phyloP scores from a whole-genome alignment of 1,140 invertebrate genomes.

The Drosophila orosa region DNA sequence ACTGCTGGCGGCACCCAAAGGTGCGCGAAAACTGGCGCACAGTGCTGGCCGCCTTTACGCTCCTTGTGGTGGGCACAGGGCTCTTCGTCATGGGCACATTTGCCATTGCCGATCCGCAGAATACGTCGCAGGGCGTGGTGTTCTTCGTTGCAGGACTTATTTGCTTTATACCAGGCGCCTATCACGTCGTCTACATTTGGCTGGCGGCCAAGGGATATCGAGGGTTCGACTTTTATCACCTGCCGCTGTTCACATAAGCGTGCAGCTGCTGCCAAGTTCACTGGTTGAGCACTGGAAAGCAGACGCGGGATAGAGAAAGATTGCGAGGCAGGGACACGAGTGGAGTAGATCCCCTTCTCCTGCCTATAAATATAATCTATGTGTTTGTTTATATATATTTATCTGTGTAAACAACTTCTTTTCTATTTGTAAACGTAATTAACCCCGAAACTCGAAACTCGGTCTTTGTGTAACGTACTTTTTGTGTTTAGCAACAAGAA shows the following conservation, averaged over 20 bases:
- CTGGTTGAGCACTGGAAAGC: slow-evolving; percentile 39
- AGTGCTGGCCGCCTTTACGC: slow-evolving; percentile 90
- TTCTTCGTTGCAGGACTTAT: slow-evolving; percentile 92
- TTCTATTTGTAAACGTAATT: slow-evolving; percentile 56
- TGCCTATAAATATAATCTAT: slow-evolving; percentile 45
- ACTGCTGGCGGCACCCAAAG: slow-evolving; percentile 93
- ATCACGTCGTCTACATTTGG: slow-evolving; percentile 93
- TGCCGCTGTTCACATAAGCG: slow-evolving; percentile 91
- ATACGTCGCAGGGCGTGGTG: slow-evolving; percentile 90
- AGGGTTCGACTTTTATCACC: slow-evolving; percentile 93
- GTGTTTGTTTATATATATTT: slow-evolving; percentile 50
- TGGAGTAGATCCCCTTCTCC: slow-evolving; percentile 4
- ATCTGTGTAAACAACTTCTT: slow-evolving; percentile 57
- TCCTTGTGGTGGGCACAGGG: slow-evolving; percentile 91
- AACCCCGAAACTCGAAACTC: slow-evolving; percentile 28
- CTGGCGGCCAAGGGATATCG: slow-evolving; percentile 91
- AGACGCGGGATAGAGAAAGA: slow-evolving; percentile 3
- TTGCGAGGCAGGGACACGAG: background rate
- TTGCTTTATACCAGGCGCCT: slow-evolving; percentile 92
- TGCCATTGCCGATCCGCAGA: slow-evolving; percentile 88
- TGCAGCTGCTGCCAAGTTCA: background rate
- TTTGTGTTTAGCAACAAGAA: slow-evolving; percentile 54
- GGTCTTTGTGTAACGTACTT: slow-evolving; percentile 60
- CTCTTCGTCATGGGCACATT: slow-evolving; percentile 90
- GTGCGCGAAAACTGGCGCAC: slow-evolving; percentile 94